Evolutionary conservation across 37 sponge, comb jelly and placozoan species (phyloP), one percentile per base, ranked within the genome.

Genomic region (Halisarca cf. caerulea): DNA sequence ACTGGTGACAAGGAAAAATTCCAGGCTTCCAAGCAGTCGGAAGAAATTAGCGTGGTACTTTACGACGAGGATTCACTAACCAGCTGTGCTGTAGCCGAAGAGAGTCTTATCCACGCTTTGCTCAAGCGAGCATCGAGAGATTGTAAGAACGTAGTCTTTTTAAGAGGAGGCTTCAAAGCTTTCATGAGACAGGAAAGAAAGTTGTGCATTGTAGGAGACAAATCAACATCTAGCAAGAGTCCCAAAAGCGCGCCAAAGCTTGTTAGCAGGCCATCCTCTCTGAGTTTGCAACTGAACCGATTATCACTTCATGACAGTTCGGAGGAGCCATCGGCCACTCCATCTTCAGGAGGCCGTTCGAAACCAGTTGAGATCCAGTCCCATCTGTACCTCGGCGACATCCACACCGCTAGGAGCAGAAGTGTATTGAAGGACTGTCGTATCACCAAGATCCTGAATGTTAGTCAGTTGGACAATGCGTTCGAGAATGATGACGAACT

Each of bases 361-460:
- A 36, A 32, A 25, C 93, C 93, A 0, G 82, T 82, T 24, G 45
- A 86, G 55, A 89, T 92, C 27, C 84, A 89, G 1, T 84, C 89
- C 32, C 89, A 92, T 58, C 81, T 92, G 43, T 88, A 74, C 59
- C 89, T 92, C 28, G 89, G 93, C 20, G 89, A 89, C 66, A 79
- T 87, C 36, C 86, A 89, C 36, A 84, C 62, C 2, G 90, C 93
- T 17, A 33, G 90, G 28, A 60, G 54, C 41, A 32, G 75, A 37
- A 59, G 73, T 2, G 27, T 45, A 24, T 73, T 93, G 8, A 44
- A 37, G 36, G 59, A 73, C 6, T 37, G 37, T 58, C 66, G 61
- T 0, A 83, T 92, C n/a, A 81, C 86, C 0, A 43, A 80, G 0
- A 35, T 92, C n/a, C 81, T 92, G 41, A 92, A 92, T 68, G 89